phyloP scores from a whole-genome alignment of 2,888 invertebrate genomes.

The Ornithoptera priamus region DNA sequence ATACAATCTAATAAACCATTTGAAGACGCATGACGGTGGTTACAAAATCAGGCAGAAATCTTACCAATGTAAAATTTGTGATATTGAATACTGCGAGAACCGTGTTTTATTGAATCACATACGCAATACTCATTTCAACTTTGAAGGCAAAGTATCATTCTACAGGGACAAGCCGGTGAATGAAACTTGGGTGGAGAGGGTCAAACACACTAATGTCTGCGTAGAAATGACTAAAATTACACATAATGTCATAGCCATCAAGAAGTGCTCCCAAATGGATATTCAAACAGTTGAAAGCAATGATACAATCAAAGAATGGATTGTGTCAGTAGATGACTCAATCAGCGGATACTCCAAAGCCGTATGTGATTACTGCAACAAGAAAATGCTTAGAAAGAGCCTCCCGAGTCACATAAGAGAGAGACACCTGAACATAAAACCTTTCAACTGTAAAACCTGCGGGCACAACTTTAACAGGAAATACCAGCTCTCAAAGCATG shows the following conservation, averaged over 20 bases:
- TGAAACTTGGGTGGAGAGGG: conserved; percentile 12
- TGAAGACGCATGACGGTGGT: background rate
- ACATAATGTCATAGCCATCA: conserved; percentile 12
- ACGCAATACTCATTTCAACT: conserved; percentile 11
- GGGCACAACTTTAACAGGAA: background rate
- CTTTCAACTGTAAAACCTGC: conserved; percentile 10
- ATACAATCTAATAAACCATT: conserved; percentile 2
- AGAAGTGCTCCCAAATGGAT: conserved; percentile 1
- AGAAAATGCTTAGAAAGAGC: conserved; percentile 15
- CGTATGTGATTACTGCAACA: conserved; percentile 7
- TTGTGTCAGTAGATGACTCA: background rate
- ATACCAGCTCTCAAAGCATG: conserved; percentile 3
- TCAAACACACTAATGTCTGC: background rate
- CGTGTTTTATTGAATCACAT: conserved; percentile 6
- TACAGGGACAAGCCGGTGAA: conserved; percentile 4
- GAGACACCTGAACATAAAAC: conserved; percentile 6
- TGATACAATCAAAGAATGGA: too few species aligned
- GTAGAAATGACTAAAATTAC: conserved; percentile 18
- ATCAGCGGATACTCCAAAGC: background rate
- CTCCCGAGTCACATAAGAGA: conserved; percentile 7
- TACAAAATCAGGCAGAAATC: too few species aligned
- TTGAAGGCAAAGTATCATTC: conserved; percentile 9
- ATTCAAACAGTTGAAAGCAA: background rate
- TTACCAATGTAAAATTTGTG: conserved; percentile 6
- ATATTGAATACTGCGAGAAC: conserved; percentile 14